Evolutionary conservation across 2,888 invertebrate species (phyloP).

Genomic region (Rhamnusium bicolor): DNA sequence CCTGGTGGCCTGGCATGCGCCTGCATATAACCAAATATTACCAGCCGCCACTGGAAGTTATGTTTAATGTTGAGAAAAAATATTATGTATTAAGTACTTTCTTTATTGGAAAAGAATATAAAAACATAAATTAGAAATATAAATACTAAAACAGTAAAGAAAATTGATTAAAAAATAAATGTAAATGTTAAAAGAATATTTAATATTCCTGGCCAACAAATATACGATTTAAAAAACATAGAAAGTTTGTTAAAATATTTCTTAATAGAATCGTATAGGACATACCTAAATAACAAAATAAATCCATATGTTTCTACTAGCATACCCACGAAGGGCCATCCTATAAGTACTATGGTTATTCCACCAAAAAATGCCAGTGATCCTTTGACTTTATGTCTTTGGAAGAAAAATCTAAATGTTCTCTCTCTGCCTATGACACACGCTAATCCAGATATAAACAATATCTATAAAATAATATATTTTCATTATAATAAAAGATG

Average conservation of each 20-base stretch:
- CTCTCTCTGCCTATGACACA: slow-evolving; percentile 97
- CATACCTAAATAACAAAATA: slow-evolving; percentile 85
- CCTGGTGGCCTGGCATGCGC: no score
- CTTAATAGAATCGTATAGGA: slow-evolving; percentile 24
- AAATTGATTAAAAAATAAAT: neutral
- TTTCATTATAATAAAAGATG: neutral
- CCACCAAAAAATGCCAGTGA: slow-evolving; percentile 94
- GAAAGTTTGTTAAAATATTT: slow-evolving; percentile 19
- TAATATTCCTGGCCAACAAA: slow-evolving; percentile 1
- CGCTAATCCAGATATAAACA: slow-evolving; percentile 95
- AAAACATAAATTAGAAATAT: neutral
- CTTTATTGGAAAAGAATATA: neutral
- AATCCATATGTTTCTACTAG: slow-evolving; percentile 97
- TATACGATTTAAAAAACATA: slow-evolving; percentile 18
- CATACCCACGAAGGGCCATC: slow-evolving; percentile 98
- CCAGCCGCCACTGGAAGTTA: no score
- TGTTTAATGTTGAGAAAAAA: neutral
- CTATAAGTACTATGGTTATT: slow-evolving; percentile 91
- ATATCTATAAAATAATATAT: slow-evolving; percentile 80
- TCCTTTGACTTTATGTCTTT: slow-evolving; percentile 94
- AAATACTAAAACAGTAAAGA: neutral
- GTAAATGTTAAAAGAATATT: neutral
- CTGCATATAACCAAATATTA: no score
- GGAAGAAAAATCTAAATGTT: slow-evolving; percentile 98
- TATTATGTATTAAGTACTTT: neutral